Conservation (phyloP, 1,140 invertebrate species). For the Drosophila sucinea region DNA sequence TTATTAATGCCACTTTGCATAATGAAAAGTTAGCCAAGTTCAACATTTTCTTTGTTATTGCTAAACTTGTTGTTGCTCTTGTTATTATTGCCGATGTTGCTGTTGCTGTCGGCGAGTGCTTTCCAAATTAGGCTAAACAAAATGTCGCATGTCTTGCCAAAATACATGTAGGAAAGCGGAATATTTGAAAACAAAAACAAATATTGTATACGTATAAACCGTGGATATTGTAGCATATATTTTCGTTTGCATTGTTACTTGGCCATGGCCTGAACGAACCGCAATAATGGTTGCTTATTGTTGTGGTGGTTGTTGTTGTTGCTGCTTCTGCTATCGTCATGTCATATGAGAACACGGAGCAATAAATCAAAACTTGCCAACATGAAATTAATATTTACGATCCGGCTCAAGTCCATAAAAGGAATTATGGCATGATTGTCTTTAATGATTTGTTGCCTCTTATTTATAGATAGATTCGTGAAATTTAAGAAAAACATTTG, state of each 20-base stretch:
- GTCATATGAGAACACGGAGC: conserved; percentile 59
- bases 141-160: conserved; percentile 68
- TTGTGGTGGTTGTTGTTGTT: conserved; percentile 34
- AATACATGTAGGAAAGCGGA: conserved; percentile 32
- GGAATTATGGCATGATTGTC: neutral
- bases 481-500: neutral
- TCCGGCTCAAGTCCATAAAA: conserved; percentile 4
- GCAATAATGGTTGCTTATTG: conserved; percentile 30
- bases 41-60: conserved; percentile 44
- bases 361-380: conserved; percentile 69
- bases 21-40: conserved; percentile 66
- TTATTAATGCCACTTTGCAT: conserved; percentile 66
- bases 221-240: neutral
- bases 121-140: conserved; percentile 57
- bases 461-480: neutral
- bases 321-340: conserved; percentile 44
- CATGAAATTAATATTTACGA: conserved; percentile 58
- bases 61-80: conserved; percentile 16
- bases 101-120: conserved; percentile 47
- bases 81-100: conserved; percentile 13
- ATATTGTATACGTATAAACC: conserved; percentile 21
- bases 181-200: conserved; percentile 27
- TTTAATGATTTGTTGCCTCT: conserved; percentile 9
- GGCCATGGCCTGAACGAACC: conserved; percentile 39
- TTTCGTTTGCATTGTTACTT: conserved; percentile 15